Base-by-base conservation (phyloP, 1,140 invertebrate genomes). In the Conopomorpha cramerella region DNA sequence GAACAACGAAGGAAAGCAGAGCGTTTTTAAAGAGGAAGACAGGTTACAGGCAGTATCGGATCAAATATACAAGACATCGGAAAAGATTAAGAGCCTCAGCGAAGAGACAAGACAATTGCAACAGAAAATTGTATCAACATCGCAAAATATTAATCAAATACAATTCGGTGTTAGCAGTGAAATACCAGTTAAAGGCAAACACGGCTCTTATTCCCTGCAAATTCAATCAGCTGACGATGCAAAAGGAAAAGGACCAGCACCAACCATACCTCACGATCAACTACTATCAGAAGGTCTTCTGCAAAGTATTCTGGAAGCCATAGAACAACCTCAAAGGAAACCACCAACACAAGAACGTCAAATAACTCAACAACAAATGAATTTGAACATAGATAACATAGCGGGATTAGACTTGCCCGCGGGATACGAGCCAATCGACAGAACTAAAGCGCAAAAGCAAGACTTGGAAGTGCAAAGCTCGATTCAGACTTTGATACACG, bases 221-320 rank as follows among this genome's bases (percentile, higher is more conserved):
- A 90, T 90, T 31, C 88, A 89, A 45, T 67, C 83, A 2, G 78
- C 83, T 1, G 72, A 81, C 19, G 62, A 51, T 14, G 53, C 39
- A n/a, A 79, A 73, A 12, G 80, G 78, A 12, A 79, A 77, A 13
- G 60, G 50, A 11, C 42, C 43, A 10, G 25, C 50, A 11, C 78
- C 54, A 3, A 51, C 63, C 0, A 73, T 84, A 17, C 77, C 82
- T 8, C 89, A 91, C 44, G 86, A 89, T 13, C 86, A 90, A 50
- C 80, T 92, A 1, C 55, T 92, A 7, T 90, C 87, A 0, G 84
- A 90, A 52, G 89, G 86, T 4, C 71, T 92, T 0, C 58, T 92
- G 3, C 88, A 91, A 53, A 87, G 89, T 30, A 91, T 92, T 34
- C 60, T 92, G 2, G 0, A 46, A 45, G 25, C 49, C 8, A 34